Evolutionary conservation across 2,888 invertebrate species (phyloP).

Genomic region (Antitype chi): DNA sequence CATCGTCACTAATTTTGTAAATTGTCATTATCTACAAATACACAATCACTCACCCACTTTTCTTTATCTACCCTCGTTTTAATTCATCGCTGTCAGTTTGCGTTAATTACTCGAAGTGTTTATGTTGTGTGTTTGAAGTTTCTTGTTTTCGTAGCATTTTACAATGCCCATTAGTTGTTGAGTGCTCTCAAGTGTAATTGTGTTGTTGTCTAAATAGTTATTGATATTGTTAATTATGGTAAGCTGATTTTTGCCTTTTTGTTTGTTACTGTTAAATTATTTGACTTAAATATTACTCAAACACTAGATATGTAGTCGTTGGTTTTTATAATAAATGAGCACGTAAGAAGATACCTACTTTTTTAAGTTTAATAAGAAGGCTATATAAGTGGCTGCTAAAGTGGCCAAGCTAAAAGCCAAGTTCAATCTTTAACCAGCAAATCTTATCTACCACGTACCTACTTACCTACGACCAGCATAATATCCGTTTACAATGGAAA

Average conservation of each 20-base stretch:
- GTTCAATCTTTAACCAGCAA: neutral
- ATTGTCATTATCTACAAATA: conserved; percentile 22
- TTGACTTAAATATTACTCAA: neutral
- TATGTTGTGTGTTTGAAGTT: conserved; percentile 11
- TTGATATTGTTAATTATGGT: conserved; percentile 25
- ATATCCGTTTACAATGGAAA: neutral
- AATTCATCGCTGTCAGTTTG: conserved; percentile 30
- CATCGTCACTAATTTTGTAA: conserved; percentile 23
- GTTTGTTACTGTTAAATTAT: neutral
- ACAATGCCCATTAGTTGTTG: conserved; percentile 12
- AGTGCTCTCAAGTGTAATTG: conserved; percentile 13
- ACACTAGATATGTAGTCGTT: neutral
- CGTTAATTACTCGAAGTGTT: conserved; percentile 28
- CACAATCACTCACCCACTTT: conserved; percentile 45
- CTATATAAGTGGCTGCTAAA: neutral
- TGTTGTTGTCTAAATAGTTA: neutral
- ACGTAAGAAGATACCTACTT: neutral
- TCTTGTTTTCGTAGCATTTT: conserved; percentile 5
- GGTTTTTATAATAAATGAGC: neutral
- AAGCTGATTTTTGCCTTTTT: neutral
- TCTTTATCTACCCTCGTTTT: conserved; percentile 58
- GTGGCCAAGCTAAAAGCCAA: neutral
- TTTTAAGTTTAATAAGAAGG: neutral
- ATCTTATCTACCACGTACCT: neutral
- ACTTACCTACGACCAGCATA: no score